Percentiles rank a stretch among this genome's conserved stretches.
Conservation (phyloP, 2,113 vertebrate genomes). For the Hemiprocne comata region DNA sequence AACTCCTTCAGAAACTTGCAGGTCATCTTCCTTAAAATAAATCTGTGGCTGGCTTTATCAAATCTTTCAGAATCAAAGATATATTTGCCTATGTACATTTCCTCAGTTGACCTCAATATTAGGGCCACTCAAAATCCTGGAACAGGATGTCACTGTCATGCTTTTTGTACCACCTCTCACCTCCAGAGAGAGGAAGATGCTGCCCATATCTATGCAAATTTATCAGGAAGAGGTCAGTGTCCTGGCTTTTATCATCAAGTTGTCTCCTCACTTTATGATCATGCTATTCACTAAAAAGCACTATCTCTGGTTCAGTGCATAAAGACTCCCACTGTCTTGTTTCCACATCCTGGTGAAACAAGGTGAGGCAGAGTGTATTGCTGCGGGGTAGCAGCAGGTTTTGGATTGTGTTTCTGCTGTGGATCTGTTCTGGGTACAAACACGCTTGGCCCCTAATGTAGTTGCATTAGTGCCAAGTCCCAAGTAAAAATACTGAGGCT, state of each 20-base stretch:
- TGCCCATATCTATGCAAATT: not conserved
- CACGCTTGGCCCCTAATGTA: not conserved
- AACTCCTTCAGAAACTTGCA: not conserved
- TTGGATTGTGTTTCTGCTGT: accelerated
- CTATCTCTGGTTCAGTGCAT: not conserved
- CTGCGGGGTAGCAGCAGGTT: not conserved
- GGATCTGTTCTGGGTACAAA: not conserved
- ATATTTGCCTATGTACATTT: not conserved
- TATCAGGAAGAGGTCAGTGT: not conserved
- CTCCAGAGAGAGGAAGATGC: not conserved
- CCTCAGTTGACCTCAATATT: not conserved
- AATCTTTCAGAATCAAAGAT: not conserved
- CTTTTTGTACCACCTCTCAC: not conserved
- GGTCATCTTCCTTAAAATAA: not conserved
- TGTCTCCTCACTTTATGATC: not conserved
- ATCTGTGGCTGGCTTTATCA: not conserved
- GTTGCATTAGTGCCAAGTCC: not conserved
- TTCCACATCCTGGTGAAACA: not conserved
- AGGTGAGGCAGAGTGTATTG: not conserved
- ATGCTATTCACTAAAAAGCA: not conserved
- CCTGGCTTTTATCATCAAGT: not conserved
- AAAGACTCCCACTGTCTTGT: not conserved
- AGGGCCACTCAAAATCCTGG: not conserved
- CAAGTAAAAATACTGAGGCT: not conserved
- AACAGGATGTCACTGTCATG: not conserved